phyloP scores from a whole-genome alignment of 1,140 invertebrate genomes.

The Aphaenogaster floridana region DNA sequence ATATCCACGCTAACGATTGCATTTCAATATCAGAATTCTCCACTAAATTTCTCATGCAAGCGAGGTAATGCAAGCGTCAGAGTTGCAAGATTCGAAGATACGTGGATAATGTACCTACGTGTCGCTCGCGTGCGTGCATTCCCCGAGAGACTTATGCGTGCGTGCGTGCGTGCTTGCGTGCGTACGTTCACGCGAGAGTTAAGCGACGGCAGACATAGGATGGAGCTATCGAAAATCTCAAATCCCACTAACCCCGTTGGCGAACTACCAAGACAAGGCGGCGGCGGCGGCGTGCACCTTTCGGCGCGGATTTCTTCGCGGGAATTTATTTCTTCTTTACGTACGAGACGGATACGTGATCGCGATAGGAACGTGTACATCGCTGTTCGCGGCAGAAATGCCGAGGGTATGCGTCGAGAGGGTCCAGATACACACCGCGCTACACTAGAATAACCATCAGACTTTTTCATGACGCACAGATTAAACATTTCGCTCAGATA shows the following conservation, averaged over 20 bases:
- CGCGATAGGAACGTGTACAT: conserved; percentile 22
- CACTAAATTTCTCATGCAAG: background rate
- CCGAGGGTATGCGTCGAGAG: conserved; percentile 4
- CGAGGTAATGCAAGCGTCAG: conserved; percentile 16
- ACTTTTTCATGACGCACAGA: background rate
- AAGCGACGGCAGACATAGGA: conserved; percentile 50
- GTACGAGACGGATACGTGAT: conserved; percentile 67
- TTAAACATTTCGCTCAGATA: conserved; percentile 24
- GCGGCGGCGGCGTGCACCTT: conserved; percentile 53
- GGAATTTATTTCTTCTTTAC: conserved; percentile 79
- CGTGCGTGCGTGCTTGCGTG: conserved; percentile 18
- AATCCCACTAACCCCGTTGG: conserved; percentile 83
- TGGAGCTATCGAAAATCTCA: conserved; percentile 82
- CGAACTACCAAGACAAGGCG: conserved; percentile 75
- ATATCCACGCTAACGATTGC: background rate
- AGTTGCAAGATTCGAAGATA: conserved; percentile 20
- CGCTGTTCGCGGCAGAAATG: background rate
- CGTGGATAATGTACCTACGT: conserved; percentile 15
- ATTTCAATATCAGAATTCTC: background rate
- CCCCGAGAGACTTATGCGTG: conserved; percentile 7
- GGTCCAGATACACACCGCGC: background rate
- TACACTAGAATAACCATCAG: background rate
- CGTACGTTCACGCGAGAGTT: conserved; percentile 65
- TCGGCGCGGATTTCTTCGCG: conserved; percentile 76
- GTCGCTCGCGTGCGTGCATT: conserved; percentile 16